Evolutionary conservation across 64 coral and sea anemone species (phyloP).

Genomic region (Pocillopora verrucosa): DNA sequence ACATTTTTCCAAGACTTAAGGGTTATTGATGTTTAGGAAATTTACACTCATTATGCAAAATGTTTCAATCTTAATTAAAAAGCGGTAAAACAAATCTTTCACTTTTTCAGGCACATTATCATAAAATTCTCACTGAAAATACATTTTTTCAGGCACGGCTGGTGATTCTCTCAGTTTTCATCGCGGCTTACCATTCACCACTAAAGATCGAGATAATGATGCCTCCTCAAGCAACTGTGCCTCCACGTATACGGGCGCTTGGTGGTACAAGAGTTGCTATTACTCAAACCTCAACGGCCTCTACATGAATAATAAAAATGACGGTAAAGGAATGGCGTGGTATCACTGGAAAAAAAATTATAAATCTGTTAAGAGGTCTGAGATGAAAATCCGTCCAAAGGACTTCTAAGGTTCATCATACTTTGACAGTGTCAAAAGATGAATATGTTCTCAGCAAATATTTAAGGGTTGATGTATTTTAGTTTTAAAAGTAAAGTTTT

Average conservation of each 20-base stretch:
- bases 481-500: too few species aligned
- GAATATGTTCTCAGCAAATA: too few species aligned
- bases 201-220: slow-evolving; percentile 46
- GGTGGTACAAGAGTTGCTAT: slow-evolving; percentile 33
- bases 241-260: background rate
- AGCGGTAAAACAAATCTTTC: too few species aligned
- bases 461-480: too few species aligned
- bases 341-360: background rate
- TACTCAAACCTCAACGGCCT: slow-evolving; percentile 10
- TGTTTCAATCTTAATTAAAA: too few species aligned
- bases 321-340: slow-evolving; percentile 2
- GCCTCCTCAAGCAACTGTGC: background rate
- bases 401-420: background rate
- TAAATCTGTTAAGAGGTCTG: slow-evolving; percentile 15
- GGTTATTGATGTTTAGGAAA: too few species aligned
- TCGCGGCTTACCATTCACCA: background rate
- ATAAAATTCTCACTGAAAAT: background rate
- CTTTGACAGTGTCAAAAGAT: too few species aligned
- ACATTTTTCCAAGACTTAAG: too few species aligned
- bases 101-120: background rate
- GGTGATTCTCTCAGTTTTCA: background rate
- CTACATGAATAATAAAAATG: background rate
- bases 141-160: background rate
- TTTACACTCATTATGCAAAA: too few species aligned
- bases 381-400: slow-evolving; percentile 19